phyloP scores from a whole-genome alignment of 1,140 invertebrate species.

The Amphibalanus amphitrite region DNA sequence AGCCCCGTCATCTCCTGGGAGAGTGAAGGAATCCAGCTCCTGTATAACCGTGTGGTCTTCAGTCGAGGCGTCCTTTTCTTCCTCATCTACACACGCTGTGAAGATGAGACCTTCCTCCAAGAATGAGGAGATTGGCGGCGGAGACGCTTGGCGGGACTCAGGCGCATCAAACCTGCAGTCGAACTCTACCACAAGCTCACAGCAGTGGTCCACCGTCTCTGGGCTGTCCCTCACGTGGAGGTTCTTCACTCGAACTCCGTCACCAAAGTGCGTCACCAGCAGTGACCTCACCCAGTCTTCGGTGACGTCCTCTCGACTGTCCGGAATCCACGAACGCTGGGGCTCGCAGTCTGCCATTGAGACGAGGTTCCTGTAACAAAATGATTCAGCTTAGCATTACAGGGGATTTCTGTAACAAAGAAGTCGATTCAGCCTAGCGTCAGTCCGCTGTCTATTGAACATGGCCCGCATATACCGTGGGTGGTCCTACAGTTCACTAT shows the following conservation, averaged over 20 bases:
- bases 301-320: neutral
- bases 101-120: neutral
- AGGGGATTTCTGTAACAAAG: no score
- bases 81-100: neutral
- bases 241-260: neutral
- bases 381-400: no score
- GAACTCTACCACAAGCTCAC: neutral
- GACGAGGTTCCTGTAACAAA: no score
- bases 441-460: no score
- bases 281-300: neutral
- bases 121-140: neutral
- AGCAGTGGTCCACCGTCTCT: neutral
- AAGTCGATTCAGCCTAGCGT: no score
- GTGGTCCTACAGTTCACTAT: no score
- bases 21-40: neutral
- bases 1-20: neutral
- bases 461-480: no score
- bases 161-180: neutral
- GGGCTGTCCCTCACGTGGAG: neutral
- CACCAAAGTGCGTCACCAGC: neutral
- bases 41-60: neutral
- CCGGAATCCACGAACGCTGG: neutral
- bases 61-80: neutral
- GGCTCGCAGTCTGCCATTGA: neutral
- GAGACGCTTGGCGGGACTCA: neutral